phyloP scores from a whole-genome alignment of 2,797 vertebrate genomes.

The Scolopax bukidnonensis region DNA sequence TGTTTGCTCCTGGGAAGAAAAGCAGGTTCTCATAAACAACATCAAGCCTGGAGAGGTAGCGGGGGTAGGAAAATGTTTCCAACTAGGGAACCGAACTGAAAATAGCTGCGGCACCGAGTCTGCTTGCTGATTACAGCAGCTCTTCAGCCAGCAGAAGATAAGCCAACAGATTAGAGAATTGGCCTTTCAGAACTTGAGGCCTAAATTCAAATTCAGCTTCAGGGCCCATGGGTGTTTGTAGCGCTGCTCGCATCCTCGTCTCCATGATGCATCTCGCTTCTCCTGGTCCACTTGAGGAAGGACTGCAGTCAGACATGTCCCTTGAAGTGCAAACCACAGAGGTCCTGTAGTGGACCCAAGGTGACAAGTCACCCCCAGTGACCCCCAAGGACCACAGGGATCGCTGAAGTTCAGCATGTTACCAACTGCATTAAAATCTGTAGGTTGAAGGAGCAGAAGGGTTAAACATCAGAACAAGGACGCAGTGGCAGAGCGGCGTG shows the following conservation, averaged over 20 bases:
- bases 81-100: conserved; percentile 15
- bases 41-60: not conserved
- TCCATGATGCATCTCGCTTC: not conserved
- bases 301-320: not conserved
- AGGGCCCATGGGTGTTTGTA: rapidly evolving
- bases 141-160: not conserved
- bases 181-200: not conserved
- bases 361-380: no score
- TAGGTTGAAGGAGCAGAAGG: not conserved
- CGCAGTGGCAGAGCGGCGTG: not conserved
- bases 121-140: conserved; percentile 46
- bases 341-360: not conserved
- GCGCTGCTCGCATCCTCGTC: not conserved
- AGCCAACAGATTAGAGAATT: not conserved
- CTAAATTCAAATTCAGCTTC: not conserved
- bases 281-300: not conserved
- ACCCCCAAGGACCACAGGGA: no score
- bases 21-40: not conserved
- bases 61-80: conserved; percentile 9
- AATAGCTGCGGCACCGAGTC: conserved; percentile 36
- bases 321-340: not conserved
- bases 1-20: not conserved
- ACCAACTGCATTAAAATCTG: not conserved
- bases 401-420: not conserved
- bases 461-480: not conserved